Conservation (phyloP, 2,797 vertebrate genomes). For the Ptychobarbus kaznakovi region DNA sequence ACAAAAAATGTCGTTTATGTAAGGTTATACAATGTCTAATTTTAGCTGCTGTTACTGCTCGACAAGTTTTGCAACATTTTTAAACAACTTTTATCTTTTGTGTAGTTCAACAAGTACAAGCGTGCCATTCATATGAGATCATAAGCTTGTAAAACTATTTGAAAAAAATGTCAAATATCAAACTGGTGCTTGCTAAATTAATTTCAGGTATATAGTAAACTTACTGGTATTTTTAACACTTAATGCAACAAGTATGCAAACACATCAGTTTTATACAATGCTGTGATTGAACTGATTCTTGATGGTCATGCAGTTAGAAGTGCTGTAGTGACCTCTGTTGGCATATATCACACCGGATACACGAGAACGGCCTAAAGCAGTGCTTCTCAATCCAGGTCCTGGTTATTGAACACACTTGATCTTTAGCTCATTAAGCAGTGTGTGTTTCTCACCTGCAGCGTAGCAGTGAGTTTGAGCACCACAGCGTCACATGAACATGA, state of each 20-base stretch:
- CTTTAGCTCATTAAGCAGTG: not conserved
- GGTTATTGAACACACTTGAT: not conserved
- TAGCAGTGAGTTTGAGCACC: no score
- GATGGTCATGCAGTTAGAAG: slow-evolving; percentile 11
- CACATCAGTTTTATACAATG: not conserved
- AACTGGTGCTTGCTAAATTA: not conserved
- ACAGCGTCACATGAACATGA: no score
- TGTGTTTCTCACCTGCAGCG: no score
- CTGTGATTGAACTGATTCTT: not conserved
- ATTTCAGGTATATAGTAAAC: not conserved
- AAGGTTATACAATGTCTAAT: not conserved
- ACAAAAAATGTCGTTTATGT: not conserved
- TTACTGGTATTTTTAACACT: not conserved
- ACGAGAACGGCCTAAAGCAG: not conserved
- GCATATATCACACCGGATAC: slow-evolving; percentile 15
- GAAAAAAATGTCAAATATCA: not conserved
- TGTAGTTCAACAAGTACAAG: not conserved
- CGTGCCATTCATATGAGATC: not conserved
- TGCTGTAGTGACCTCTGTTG: slow-evolving; percentile 60
- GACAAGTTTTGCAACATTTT: not conserved
- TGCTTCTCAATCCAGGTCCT: not conserved
- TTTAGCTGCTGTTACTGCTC: not conserved
- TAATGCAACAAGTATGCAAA: not conserved
- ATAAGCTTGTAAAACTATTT: not conserved
- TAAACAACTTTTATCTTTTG: not conserved